phyloP scores from a whole-genome alignment of 2,888 invertebrate species.

The Nephrotoma guestfalica region DNA sequence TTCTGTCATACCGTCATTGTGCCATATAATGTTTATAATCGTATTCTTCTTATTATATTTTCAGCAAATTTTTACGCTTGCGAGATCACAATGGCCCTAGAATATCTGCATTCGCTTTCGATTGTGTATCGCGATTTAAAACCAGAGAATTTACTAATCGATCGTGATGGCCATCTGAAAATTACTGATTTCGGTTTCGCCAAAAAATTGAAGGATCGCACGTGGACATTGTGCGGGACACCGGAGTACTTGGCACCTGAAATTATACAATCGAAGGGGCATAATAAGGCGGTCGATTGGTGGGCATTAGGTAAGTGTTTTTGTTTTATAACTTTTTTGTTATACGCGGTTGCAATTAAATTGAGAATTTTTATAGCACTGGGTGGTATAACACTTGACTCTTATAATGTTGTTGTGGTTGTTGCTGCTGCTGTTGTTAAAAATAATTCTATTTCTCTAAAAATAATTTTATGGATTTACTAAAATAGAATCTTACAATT shows the following conservation, averaged over 20 bases:
- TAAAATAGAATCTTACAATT: not conserved
- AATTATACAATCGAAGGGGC: slow-evolving; percentile 95
- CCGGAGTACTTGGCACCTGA: slow-evolving; percentile 96
- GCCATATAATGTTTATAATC: too few species aligned
- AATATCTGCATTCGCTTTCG: slow-evolving; percentile 80
- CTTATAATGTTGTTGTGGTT: not conserved
- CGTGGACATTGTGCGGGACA: slow-evolving; percentile 94
- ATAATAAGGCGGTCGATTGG: slow-evolving; percentile 97
- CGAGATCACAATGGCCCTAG: slow-evolving; percentile 86
- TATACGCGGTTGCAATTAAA: not conserved
- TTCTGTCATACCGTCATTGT: not conserved
- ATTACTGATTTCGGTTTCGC: slow-evolving; percentile 98
- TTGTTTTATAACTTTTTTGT: not conserved
- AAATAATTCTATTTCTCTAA: not conserved
- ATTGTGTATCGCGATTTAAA: slow-evolving; percentile 83
- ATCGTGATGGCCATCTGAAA: slow-evolving; percentile 87
- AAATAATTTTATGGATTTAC: not conserved
- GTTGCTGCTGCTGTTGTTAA: not conserved
- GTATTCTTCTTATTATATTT: slow-evolving; percentile 9
- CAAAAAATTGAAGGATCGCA: slow-evolving; percentile 84
- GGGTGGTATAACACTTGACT: too few species aligned
- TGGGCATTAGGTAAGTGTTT: slow-evolving; percentile 76
- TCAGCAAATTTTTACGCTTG: slow-evolving; percentile 82
- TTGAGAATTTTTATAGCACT: not conserved
- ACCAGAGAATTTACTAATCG: slow-evolving; percentile 87